These are phyloP conservation scores for Eristalis arbustorum DNA, from an alignment of 2,888 invertebrate species.

Conservation along the genomic window DNA sequence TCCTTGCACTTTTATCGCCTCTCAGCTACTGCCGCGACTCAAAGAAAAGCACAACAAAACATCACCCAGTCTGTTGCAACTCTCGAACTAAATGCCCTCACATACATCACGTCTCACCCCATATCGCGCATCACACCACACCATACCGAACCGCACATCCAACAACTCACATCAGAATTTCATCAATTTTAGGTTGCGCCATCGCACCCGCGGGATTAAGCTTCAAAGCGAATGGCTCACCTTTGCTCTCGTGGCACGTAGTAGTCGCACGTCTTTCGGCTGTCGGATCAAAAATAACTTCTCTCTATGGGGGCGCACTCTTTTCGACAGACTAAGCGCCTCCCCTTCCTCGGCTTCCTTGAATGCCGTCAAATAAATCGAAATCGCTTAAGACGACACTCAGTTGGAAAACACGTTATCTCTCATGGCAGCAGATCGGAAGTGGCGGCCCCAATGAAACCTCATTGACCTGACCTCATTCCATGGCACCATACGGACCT, in stretches of 20 bases:
- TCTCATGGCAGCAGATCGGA: constrained; percentile 7
- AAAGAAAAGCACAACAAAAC: no score
- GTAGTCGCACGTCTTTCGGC: constrained; percentile 30
- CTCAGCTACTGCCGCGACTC: no score
- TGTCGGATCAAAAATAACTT: constrained; percentile 56
- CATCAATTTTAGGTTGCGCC: constrained; percentile 40
- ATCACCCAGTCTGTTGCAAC: not conserved
- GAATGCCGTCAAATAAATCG: constrained; percentile 44
- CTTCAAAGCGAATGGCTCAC: constrained; percentile 2
- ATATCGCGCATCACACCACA: constrained; percentile 21
- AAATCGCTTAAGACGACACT: constrained; percentile 40
- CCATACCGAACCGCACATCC: not conserved
- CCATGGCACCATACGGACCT: not conserved
- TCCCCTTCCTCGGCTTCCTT: not conserved
- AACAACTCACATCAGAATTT: constrained; percentile 15
- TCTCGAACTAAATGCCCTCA: not conserved
- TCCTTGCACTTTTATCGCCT: no score
- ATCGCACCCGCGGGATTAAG: constrained; percentile 12
- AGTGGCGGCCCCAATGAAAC: not conserved
- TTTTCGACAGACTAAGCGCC: constrained; percentile 17
- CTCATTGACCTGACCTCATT: not conserved
- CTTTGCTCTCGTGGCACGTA: constrained; percentile 4
- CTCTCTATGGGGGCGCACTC: constrained; percentile 1
- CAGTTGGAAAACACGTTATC: constrained; percentile 41
- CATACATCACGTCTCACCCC: not conserved